Conservation (phyloP, 2,888 invertebrate species). For the Ochropleura plecta region DNA sequence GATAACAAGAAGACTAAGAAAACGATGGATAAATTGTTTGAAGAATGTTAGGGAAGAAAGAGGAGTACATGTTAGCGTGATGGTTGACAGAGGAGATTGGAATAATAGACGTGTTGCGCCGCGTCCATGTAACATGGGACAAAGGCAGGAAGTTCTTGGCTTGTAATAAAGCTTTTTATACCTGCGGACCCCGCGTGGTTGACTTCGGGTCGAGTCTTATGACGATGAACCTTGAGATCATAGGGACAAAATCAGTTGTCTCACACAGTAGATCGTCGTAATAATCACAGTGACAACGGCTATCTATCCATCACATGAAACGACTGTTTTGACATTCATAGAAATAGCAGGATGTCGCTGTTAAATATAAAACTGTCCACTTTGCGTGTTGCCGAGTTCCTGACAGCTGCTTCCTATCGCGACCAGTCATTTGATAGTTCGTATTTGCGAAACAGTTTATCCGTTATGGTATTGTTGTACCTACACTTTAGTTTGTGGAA, state of each 20-base stretch:
- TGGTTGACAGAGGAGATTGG: no score
- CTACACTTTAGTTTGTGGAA: background rate
- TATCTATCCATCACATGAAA: background rate
- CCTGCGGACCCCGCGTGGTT: background rate
- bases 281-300: background rate
- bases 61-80: no score
- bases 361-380: slow-evolving; percentile 10
- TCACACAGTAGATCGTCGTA: background rate
- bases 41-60: no score
- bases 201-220: background rate
- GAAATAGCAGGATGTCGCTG: slow-evolving; percentile 32
- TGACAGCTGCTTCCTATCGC: slow-evolving; percentile 9
- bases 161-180: no score
- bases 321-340: slow-evolving; percentile 9
- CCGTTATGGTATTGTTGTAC: slow-evolving; percentile 4
- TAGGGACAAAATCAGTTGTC: background rate
- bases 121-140: no score
- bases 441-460: slow-evolving; percentile 2
- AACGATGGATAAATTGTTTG: no score
- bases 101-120: no score
- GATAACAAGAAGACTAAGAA: no score
- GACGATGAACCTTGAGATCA: background rate
- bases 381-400: slow-evolving; percentile 8
- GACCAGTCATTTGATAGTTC: background rate
- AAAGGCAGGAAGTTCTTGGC: no score